Evolutionary conservation across 1,140 invertebrate genomes (phyloP).

Genomic region (Diabrotica virgifera): DNA sequence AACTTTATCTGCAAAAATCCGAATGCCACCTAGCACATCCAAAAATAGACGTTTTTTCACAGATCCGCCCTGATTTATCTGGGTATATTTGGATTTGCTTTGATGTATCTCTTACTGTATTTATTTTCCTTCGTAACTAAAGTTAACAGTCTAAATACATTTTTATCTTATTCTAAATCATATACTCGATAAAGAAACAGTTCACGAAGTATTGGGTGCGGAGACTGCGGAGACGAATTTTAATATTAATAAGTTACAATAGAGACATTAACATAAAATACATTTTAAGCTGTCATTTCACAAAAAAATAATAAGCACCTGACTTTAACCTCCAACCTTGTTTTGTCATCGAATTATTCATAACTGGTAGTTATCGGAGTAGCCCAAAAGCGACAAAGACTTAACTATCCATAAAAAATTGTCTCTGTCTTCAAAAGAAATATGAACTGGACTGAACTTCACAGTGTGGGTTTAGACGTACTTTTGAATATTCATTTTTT

Average conservation of each 20-base stretch:
- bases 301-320: background rate
- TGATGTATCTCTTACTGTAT: no score
- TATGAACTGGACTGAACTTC: background rate
- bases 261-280: conserved; percentile 3
- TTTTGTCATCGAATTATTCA: conserved; percentile 1
- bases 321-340: background rate
- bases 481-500: background rate
- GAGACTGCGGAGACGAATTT: background rate
- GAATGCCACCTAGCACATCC: no score
- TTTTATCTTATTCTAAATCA: no score
- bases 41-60: no score
- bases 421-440: background rate
- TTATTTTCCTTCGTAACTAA: no score
- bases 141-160: no score
- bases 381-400: background rate
- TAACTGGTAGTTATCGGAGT: background rate
- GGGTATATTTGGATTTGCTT: no score
- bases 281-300: background rate
- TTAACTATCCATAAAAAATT: background rate
- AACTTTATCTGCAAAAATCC: no score
- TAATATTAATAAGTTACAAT: background rate
- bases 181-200: no score
- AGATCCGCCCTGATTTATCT: no score
- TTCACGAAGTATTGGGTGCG: no score
- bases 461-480: background rate